phyloP scores from a whole-genome alignment of 1,140 invertebrate genomes.

The Tribolium madens region DNA sequence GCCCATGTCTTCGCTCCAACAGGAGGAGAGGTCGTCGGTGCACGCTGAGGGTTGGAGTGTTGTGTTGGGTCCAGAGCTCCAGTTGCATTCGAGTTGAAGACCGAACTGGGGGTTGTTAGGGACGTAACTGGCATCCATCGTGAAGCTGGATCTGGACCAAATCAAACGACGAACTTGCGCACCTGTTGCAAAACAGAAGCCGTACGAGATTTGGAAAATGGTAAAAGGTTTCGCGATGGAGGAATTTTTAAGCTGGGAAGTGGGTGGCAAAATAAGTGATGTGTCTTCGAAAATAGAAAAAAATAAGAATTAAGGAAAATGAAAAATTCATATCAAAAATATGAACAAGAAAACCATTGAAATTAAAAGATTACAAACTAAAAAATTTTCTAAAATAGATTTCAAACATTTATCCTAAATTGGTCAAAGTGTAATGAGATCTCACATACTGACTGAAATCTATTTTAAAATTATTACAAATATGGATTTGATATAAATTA shows the following conservation, averaged over 20 bases:
- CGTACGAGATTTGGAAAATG: slow-evolving; percentile 3
- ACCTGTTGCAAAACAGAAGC: slow-evolving; percentile 39
- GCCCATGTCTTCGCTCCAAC: slow-evolving; percentile 82
- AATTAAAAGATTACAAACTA: no score
- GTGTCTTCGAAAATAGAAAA: no score
- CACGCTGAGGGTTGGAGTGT: slow-evolving; percentile 9
- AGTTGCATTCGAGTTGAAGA: slow-evolving; percentile 64
- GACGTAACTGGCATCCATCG: slow-evolving; percentile 63
- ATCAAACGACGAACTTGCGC: slow-evolving; percentile 38
- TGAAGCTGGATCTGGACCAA: slow-evolving; percentile 43
- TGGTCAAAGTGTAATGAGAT: no score
- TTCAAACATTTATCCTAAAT: no score
- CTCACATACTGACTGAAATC: no score
- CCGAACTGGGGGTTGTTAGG: slow-evolving; percentile 66
- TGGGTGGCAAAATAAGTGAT: neutral
- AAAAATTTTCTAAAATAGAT: no score
- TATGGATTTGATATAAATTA: no score
- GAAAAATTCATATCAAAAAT: no score
- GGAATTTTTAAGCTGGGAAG: neutral
- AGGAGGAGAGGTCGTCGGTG: slow-evolving; percentile 62
- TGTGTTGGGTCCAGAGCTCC: slow-evolving; percentile 49
- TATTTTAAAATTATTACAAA: no score
- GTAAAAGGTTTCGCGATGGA: neutral
- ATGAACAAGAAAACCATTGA: no score
- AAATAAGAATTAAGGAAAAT: no score